Evolutionary conservation across 23 tunicate species (phyloP), one percentile per base, ranked within the genome.

Genomic region (Halocynthia roretzi): DNA sequence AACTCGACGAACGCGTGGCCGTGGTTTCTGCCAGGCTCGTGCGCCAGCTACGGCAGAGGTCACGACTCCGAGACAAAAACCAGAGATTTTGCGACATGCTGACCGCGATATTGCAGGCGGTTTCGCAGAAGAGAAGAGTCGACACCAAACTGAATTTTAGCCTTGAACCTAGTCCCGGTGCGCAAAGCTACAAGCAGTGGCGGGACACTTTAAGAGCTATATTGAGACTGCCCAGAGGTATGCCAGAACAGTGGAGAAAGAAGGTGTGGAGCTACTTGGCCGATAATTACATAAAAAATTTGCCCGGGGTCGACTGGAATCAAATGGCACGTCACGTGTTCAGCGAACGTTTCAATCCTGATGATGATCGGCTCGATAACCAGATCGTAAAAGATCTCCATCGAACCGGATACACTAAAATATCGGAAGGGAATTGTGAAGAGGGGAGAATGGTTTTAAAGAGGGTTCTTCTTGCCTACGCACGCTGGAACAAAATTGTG

Each of bases 321-420:
- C 19, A 60, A 7, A 15, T 83, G 40, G 62, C 58, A 10, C 84
- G 83, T 15, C 61, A 50, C 5, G 87, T 88, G n/a, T 94, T 94
- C 67, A 87, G 91, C 56, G 91, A 88, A 61, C 82, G 86, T 23
- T 77, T 94, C 14, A 83, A 85, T 44, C 84, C 83, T 0, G 80
- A 85, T 23, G 99, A 94, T 75, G 94, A 94, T 53, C 94, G 82
- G 52, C 83, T 94, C 19, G 99, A 93, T 68, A 87, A 94, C 60
- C 99, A 94, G 82, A 94, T 94, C 12, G 99, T 94, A 4, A 94
- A 94, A 83, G 99, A 94, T 73, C 64, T 94, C 8, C 99, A 94
- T 71, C 75, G 99, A 51, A 94, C 99, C 44, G 99, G 98, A 11
- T 92, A 86, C 69, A 56, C 99, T 8, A 81, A 78, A 6, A 63